These are phyloP conservation scores for Drosophila anomalipes DNA, from an alignment of 2,888 invertebrate species.

Conservation along the genomic window DNA sequence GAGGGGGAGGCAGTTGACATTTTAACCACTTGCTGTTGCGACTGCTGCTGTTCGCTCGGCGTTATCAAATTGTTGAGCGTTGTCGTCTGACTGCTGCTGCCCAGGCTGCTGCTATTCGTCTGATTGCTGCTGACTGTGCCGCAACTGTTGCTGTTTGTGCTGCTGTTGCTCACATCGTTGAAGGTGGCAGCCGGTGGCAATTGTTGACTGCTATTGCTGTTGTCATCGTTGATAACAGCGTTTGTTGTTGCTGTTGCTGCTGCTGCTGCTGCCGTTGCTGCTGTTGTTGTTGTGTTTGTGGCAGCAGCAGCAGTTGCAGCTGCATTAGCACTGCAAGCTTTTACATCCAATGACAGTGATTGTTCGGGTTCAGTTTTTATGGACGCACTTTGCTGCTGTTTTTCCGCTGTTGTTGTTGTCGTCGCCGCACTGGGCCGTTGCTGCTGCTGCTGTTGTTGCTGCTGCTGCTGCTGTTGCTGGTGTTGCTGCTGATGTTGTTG, in stretches of 20 bases:
- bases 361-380: conserved; percentile 21
- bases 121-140: conserved; percentile 82
- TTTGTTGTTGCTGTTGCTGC: conserved; percentile 1
- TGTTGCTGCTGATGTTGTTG: background rate
- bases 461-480: conserved; percentile 6
- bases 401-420: conserved; percentile 53
- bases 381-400: conserved; percentile 17
- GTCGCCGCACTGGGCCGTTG: conserved; percentile 45
- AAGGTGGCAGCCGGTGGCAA: conserved; percentile 79
- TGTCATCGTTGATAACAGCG: conserved; percentile 75
- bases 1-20: conserved; percentile 1
- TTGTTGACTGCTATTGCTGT: conserved; percentile 80
- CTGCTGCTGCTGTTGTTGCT: conserved; percentile 11
- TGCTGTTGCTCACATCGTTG: conserved; percentile 83
- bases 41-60: conserved; percentile 26
- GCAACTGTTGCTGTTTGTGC: conserved; percentile 84
- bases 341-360: conserved; percentile 30
- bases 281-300: background rate
- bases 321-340: conserved; percentile 20
- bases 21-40: conserved; percentile 60
- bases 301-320: background rate
- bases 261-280: background rate
- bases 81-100: conserved; percentile 69
- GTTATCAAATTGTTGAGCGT: conserved; percentile 43
- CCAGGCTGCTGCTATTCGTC: conserved; percentile 76